Percentiles rank a stretch among this genome's conserved stretches.
Conservation (phyloP, 2,888 invertebrate genomes). For the Myathropa florea region DNA sequence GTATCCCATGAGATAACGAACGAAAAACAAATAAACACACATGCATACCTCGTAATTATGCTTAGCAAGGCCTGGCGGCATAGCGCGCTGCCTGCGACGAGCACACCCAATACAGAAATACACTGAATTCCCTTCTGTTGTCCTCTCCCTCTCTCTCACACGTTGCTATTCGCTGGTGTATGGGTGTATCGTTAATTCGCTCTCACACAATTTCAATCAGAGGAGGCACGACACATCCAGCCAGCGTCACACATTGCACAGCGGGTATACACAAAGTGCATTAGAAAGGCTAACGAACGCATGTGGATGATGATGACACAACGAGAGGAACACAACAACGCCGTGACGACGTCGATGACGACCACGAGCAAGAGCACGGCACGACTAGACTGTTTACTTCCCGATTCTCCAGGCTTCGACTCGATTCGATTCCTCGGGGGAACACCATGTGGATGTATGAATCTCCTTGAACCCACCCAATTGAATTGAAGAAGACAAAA, state of each 20-base stretch:
- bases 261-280: constrained; percentile 31
- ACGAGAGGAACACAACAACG: constrained; percentile 1
- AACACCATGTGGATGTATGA: constrained; percentile 24
- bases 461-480: constrained; percentile 48
- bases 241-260: background rate
- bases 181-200: background rate
- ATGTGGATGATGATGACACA: constrained; percentile 5
- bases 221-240: constrained; percentile 19
- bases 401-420: constrained; percentile 22
- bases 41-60: constrained; percentile 41
- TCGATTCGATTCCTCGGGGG: background rate
- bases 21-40: constrained; percentile 43
- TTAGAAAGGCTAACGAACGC: constrained; percentile 59
- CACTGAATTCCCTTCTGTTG: constrained; percentile 31
- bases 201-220: constrained; percentile 12
- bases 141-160: background rate
- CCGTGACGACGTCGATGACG: constrained; percentile 8
- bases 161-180: background rate
- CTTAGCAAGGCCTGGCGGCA: constrained; percentile 1
- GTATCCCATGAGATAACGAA: constrained; percentile 45
- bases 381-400: constrained; percentile 55
- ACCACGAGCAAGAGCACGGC: constrained; percentile 4
- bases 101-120: constrained; percentile 20
- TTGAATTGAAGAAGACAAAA: background rate
- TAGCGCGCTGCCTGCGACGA: constrained; percentile 1